These are phyloP conservation scores for Diuraphis noxia DNA, from an alignment of 1,140 invertebrate species.

Conservation along the genomic window DNA sequence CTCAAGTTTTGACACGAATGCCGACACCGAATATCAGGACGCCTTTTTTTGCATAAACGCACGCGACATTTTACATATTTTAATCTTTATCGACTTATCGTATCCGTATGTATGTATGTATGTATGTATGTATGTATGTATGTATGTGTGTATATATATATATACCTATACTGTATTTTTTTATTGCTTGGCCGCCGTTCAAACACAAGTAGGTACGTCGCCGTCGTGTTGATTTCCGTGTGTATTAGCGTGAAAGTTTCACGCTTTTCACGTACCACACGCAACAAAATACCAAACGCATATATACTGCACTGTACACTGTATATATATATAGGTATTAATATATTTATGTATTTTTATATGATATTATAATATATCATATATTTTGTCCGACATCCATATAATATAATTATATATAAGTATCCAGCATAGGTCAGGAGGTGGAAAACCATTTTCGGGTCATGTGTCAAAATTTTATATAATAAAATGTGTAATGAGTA, in stretches of 20 bases:
- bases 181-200: not conserved
- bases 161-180: not conserved
- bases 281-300: not conserved
- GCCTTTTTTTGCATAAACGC: not conserved
- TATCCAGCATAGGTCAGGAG: no score
- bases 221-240: not conserved
- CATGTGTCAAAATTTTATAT: not conserved
- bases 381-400: no score
- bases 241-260: not conserved
- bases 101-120: not conserved
- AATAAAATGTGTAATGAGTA: not conserved
- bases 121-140: no score
- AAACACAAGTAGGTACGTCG: not conserved
- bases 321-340: no score
- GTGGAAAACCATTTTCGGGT: no score
- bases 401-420: no score
- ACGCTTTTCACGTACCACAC: not conserved
- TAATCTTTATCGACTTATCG: not conserved
- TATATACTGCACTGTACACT: no score
- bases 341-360: no score
- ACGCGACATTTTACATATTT: slow-evolving; percentile 1
- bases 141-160: not conserved
- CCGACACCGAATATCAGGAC: not conserved
- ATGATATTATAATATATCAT: no score
- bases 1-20: not conserved